Conservation (phyloP, 2,113 vertebrate genomes). For the Herpailurus yagouaroundi region DNA sequence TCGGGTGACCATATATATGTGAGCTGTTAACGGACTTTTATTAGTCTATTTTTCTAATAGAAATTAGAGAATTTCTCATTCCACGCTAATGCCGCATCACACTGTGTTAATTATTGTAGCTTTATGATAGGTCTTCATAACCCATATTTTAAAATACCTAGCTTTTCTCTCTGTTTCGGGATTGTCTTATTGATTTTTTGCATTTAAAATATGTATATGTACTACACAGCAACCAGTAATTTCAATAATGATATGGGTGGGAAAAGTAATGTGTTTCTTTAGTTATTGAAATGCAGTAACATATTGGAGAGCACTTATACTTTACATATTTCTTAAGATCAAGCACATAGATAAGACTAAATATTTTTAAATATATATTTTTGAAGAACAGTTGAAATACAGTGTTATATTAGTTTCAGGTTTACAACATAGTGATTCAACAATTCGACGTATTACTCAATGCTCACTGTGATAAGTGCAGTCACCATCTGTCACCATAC, state of each 20-base stretch:
- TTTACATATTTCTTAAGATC: not conserved
- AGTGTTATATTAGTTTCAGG: too few relatives aligned
- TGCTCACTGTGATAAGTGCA: too few relatives aligned
- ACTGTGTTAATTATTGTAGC: not conserved
- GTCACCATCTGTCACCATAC: too few relatives aligned
- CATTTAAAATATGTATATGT: not conserved
- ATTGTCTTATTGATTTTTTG: not conserved
- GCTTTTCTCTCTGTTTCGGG: not conserved
- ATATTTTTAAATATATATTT: not conserved
- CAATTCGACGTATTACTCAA: too few relatives aligned
- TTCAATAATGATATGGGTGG: not conserved
- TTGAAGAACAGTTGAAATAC: too few relatives aligned
- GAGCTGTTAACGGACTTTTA: not conserved
- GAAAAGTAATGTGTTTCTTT: not conserved
- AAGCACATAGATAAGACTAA: not conserved
- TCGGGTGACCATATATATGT: not conserved
- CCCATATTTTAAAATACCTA: not conserved
- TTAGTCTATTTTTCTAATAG: not conserved
- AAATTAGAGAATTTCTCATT: not conserved
- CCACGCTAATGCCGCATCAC: not conserved
- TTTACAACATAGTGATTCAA: too few relatives aligned
- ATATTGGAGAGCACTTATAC: not conserved
- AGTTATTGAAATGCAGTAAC: not conserved
- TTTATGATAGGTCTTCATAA: not conserved
- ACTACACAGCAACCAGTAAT: not conserved